These are phyloP conservation scores for Enteromius afrohamiltoni DNA, from an alignment of 2,797 vertebrate genomes.

Conservation along the genomic window DNA sequence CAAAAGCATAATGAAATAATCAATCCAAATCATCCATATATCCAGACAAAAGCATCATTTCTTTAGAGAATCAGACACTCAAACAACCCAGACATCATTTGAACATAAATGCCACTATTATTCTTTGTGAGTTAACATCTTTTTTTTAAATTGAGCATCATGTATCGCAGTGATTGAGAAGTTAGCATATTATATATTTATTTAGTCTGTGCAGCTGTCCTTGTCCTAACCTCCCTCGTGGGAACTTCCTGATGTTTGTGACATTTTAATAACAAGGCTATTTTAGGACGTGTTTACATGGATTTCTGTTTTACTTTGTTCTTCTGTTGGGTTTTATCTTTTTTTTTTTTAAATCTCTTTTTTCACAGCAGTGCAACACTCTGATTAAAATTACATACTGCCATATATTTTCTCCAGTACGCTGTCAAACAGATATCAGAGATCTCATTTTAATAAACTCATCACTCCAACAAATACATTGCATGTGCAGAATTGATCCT, in stretches of 20 bases:
- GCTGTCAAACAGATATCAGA: constrained; percentile 25
- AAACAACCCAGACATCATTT: constrained; percentile 3
- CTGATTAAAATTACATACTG: constrained; percentile 3
- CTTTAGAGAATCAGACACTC: background rate
- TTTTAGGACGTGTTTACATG: constrained; percentile 17
- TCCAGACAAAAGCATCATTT: background rate
- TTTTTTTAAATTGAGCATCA: background rate
- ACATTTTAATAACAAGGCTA: constrained; percentile 54
- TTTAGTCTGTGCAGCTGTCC: constrained; percentile 37
- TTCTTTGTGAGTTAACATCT: background rate
- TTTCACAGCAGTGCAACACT: background rate
- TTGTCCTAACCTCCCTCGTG: constrained; percentile 32
- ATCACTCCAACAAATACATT: constrained; percentile 10
- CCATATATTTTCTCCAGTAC: background rate
- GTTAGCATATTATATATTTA: constrained; percentile 16
- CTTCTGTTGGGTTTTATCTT: constrained; percentile 2
- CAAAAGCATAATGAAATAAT: background rate
- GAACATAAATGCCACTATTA: background rate
- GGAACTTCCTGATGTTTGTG: constrained; percentile 37
- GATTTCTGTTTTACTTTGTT: constrained; percentile 1
- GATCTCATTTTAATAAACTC: constrained; percentile 31
- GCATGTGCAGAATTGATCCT: constrained; percentile 30
- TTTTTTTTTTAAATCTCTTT: constrained; percentile 5
- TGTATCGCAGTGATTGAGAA: constrained; percentile 14
- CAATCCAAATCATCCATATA: background rate